Evolutionary conservation across 2,797 vertebrate genomes (phyloP), one percentile per base, ranked within the genome.

Genomic region (Peromyscus attwateri): DNA sequence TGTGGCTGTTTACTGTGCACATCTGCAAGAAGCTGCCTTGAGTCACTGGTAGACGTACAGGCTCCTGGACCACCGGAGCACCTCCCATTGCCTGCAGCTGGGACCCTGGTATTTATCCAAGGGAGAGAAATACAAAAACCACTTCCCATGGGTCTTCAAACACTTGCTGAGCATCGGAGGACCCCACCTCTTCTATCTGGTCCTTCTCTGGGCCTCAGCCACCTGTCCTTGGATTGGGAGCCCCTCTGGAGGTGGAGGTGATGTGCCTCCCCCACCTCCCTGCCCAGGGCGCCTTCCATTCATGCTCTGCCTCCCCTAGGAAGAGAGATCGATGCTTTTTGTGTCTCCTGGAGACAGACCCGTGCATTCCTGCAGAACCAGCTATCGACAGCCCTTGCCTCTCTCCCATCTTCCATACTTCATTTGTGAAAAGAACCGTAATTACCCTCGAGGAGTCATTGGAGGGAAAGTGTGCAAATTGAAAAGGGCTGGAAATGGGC

Each of bases 361-460:
- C 37, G 31, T 0, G 25, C 49, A 0, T 96, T 97, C 97, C 96
- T 95, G 98, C 95, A 64, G 17, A 23, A 97, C 64, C 10, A 60
- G 57, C 88, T 98, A 98, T 98, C 83, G 98, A 98, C 98, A 98
- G 98, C 97, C 64, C 87, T 17, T 2, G 64, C 97, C 98, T 96
- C 97, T 93, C 94, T 95, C 66, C 49, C 21, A 40, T 96, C 25
- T 55, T 94, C 97, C 95, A n/a, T 68, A 88, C 98, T 98, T 98
- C 97, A 89, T 98, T 98, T 98, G 97, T 95, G 98, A 97, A 96
- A 98, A 98, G 98, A 96, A n/a, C 98, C 52, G 95, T 98, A 98
- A 99, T 99, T 99, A 98, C 98, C 98, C 98, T 97, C 95, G 3
- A 85, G 95, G 43, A 98, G 98, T 97, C 98, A 88, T 97, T 97